A percentile compares a stretch with the other conserved stretches of the same genome.
These are phyloP conservation scores for Acinonyx jubatus DNA, from an alignment of 2,113 vertebrate genomes.

Conservation along the genomic window DNA sequence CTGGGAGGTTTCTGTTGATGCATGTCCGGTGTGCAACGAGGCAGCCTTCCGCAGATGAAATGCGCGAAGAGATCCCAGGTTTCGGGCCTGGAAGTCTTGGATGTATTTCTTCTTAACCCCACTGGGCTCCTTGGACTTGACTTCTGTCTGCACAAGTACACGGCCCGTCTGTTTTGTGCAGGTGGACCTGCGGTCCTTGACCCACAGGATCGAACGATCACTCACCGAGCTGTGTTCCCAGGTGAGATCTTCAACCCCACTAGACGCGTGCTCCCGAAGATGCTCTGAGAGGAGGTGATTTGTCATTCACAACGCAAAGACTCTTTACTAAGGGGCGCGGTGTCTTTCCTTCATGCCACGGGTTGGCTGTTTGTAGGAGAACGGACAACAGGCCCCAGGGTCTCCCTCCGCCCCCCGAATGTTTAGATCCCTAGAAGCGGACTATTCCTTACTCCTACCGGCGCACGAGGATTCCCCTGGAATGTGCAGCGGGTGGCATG, in stretches of 20 bases:
- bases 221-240: slow-evolving; percentile 75
- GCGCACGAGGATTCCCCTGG: not conserved
- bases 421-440: not conserved
- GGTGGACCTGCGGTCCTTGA: slow-evolving; percentile 72
- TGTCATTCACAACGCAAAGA: slow-evolving; percentile 69
- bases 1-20: not conserved
- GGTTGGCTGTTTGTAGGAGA: not conserved
- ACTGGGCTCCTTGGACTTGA: slow-evolving; percentile 65
- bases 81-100: slow-evolving; percentile 47
- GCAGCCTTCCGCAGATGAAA: slow-evolving; percentile 39
- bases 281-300: slow-evolving; percentile 57
- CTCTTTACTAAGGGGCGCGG: slow-evolving; percentile 49
- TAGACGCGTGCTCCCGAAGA: slow-evolving; percentile 61
- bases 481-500: not conserved
- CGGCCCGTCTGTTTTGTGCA: slow-evolving; percentile 67
- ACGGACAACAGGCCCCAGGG: not conserved
- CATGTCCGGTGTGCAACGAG: slow-evolving; percentile 59
- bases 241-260: slow-evolving; percentile 76
- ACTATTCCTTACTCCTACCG: accelerated
- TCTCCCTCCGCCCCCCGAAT: not conserved
- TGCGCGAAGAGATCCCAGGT: slow-evolving; percentile 59
- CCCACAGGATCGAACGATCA: slow-evolving; percentile 76
- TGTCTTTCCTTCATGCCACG: not conserved
- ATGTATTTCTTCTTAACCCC: slow-evolving; percentile 69
- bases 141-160: slow-evolving; percentile 56